Conservation (phyloP, 2,888 invertebrate species). For the Amphipoea lucens region DNA sequence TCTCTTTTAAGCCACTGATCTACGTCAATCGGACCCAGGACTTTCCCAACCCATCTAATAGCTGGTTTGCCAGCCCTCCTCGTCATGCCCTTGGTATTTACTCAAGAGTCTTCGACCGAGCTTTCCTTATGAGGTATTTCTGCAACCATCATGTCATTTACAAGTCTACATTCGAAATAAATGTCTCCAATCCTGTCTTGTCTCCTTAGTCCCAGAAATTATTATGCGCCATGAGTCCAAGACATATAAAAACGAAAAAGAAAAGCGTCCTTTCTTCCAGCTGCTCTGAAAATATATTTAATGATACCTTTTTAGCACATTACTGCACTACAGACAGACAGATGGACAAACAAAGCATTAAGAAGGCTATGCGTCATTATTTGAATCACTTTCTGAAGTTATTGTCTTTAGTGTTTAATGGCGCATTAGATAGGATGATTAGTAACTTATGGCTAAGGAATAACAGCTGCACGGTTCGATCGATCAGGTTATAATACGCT, state of each 20-base stretch:
- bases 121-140: background rate
- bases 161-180: background rate
- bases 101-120: background rate
- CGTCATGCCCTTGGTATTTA: too few species aligned
- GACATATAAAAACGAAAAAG: conserved; percentile 24
- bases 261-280: conserved; percentile 25
- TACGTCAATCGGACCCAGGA: background rate
- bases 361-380: conserved; percentile 54
- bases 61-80: background rate
- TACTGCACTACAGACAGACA: conserved; percentile 59
- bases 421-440: conserved; percentile 15
- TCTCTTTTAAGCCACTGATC: background rate
- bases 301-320: conserved; percentile 60
- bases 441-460: background rate
- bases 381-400: conserved; percentile 60
- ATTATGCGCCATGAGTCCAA: conserved; percentile 40
- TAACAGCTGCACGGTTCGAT: background rate
- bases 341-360: conserved; percentile 52
- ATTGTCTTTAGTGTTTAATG: conserved; percentile 35
- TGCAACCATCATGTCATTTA: background rate
- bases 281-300: conserved; percentile 53
- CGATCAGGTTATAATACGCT: background rate
- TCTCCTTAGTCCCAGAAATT: conserved; percentile 32
- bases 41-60: background rate
- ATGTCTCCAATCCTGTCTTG: background rate